Base-by-base conservation (phyloP, 2,888 invertebrate species). In the Molanna angustata region DNA sequence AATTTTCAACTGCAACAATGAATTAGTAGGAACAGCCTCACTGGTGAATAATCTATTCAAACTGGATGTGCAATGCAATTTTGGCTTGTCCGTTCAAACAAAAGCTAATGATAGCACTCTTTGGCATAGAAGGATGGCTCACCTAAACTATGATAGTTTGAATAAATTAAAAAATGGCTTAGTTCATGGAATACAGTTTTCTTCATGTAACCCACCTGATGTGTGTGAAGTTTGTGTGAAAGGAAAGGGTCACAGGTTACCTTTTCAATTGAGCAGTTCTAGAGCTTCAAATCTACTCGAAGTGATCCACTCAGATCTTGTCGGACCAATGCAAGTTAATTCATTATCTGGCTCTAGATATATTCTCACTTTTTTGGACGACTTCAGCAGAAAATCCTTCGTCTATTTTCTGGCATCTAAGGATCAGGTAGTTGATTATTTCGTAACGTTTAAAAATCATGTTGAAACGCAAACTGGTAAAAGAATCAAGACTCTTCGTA, bases 381-480 rank as follows among this genome's bases (percentile, higher is more conserved):
- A 37, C 11, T 17, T 6, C 4, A 37, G 4, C 2, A 37, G 37
- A 13, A n/a, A 17, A 7, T 17, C 37, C 16, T 37, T 37, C 18
- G 37, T 37, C 3, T n/a, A 9, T 37, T 37, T 37, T 37, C 17
- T 37, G 16, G 18, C 16, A 16, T 6, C 37, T n/a, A 37, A 37
- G 11, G 7, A 7, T 3, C 4, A 37, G 18, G 37, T 37, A 37
- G 16, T 6, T 11, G 7, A 6, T 2, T 17, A 37, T 17, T 37
- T 37, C 18, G 18, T 37, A 17, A 18, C 16, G 18, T 37, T 37
- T 37, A 37, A 37, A 16, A 37, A 4, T 3, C 18, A 37, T 18
- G 11, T 37, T 6, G 37, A 37, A 37, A 37, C 16, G 3, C 37
- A 37, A 16, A 37, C 37, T 17, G 37, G 37, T 3, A 37, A 37